Evolutionary conservation across 2,113 vertebrate genomes (phyloP).

Genomic region (Gallinago paraguaiae): DNA sequence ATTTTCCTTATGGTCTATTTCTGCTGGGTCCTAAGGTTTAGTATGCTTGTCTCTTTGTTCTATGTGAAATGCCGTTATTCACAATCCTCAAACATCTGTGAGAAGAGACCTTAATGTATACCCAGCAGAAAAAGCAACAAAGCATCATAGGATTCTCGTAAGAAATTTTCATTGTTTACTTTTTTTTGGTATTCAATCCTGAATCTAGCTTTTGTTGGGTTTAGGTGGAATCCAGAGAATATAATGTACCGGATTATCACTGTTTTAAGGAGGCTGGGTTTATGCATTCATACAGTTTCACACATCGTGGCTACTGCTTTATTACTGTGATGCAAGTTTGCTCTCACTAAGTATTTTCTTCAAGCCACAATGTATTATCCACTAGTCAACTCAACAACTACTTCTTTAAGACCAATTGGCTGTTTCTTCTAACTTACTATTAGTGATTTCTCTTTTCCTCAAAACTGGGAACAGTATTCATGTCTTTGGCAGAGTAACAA

Average conservation of each 20-base stretch:
- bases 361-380: background rate
- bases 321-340: background rate
- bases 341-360: background rate
- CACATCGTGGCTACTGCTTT: background rate
- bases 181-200: background rate
- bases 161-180: background rate
- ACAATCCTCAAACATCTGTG: background rate
- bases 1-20: background rate
- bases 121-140: background rate
- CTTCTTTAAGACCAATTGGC: background rate
- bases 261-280: background rate
- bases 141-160: background rate
- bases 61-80: background rate
- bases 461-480: background rate
- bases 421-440: background rate
- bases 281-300: background rate
- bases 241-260: background rate
- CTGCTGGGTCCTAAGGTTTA: background rate
- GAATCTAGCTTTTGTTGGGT: background rate
- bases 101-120: background rate
- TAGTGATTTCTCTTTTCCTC: constrained; percentile 21
- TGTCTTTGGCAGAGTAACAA: constrained; percentile 1
- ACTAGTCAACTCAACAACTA: background rate
- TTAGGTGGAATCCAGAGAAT: background rate
- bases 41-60: background rate